A percentile compares a stretch with the other conserved stretches of the same genome.
Conservation (phyloP, 92 coral and sea anemone genomes). For the Diadumene lineata region DNA sequence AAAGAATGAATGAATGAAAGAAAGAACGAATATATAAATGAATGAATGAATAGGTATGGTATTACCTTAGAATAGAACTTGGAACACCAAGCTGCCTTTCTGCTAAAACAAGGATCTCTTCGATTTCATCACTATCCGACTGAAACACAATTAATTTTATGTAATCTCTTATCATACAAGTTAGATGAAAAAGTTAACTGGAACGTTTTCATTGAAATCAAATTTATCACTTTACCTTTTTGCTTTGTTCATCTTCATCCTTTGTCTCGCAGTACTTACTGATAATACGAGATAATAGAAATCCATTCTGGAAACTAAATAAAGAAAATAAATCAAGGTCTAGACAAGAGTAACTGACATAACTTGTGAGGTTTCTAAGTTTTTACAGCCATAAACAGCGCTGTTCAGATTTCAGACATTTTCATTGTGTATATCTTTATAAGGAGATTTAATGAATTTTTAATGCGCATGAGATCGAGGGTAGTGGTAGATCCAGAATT, state of each 20-base stretch:
- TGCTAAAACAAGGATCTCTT: conserved; percentile 49
- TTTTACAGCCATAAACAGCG: no score
- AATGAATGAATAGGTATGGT: neutral
- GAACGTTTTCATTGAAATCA: no score
- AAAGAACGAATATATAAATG: neutral
- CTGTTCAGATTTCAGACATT: no score
- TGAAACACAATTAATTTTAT: neutral
- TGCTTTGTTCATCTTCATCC: conserved; percentile 32
- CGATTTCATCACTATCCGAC: conserved; percentile 30
- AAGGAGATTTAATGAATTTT: no score
- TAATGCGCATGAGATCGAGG: no score
- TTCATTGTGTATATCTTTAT: no score
- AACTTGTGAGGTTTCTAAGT: no score
- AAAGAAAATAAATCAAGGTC: neutral
- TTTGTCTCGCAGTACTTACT: conserved; percentile 47
- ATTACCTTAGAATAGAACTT: conserved; percentile 44
- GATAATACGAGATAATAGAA: conserved; percentile 50
- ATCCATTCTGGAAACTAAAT: conserved; percentile 71
- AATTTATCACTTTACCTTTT: neutral
- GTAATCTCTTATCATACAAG: no score
- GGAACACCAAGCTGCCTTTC: conserved; percentile 67
- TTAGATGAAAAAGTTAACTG: no score
- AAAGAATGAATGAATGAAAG: neutral
- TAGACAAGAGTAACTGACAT: neutral
- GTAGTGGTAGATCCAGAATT: no score